Conservation (phyloP, 2,113 vertebrate species). For the Heptranchias perlo region DNA sequence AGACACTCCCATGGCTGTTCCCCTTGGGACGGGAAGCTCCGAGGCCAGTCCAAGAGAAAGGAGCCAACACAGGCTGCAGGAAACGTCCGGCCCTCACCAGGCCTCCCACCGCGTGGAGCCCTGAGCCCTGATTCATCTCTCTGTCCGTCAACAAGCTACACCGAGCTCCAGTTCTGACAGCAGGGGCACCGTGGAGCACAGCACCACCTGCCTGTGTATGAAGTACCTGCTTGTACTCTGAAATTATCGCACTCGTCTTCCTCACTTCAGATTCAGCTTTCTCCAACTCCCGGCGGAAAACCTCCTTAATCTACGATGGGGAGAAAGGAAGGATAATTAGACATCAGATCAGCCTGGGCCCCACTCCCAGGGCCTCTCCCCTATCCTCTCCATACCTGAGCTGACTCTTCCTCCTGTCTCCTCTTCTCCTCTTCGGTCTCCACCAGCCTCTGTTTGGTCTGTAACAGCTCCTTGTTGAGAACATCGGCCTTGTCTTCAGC, state of each 20-base stretch:
- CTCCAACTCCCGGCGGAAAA: conserved; percentile 92
- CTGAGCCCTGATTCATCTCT: too few species aligned
- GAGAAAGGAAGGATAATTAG: neutral
- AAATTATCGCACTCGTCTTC: conserved; percentile 95
- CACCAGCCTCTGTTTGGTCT: conserved; percentile 88
- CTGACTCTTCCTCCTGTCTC: conserved; percentile 89
- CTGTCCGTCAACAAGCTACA: neutral
- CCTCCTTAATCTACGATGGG: conserved; percentile 80
- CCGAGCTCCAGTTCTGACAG: neutral
- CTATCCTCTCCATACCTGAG: conserved; percentile 65
- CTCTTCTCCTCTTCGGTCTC: conserved; percentile 93
- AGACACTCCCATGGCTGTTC: too few species aligned
- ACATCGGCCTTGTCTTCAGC: conserved; percentile 95
- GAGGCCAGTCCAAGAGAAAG: too few species aligned
- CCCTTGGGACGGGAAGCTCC: too few species aligned
- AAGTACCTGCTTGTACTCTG: conserved; percentile 92
- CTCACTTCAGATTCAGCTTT: conserved; percentile 95
- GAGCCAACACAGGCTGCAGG: too few species aligned
- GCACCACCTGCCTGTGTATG: neutral
- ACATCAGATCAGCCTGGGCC: neutral
- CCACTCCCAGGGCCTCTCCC: too few species aligned
- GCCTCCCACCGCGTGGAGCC: too few species aligned
- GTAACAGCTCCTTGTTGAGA: conserved; percentile 89
- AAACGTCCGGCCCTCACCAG: too few species aligned
- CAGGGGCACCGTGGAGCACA: too few species aligned